These are phyloP conservation scores for Varroa destructor DNA, from an alignment of 1,140 invertebrate species.

Conservation along the genomic window DNA sequence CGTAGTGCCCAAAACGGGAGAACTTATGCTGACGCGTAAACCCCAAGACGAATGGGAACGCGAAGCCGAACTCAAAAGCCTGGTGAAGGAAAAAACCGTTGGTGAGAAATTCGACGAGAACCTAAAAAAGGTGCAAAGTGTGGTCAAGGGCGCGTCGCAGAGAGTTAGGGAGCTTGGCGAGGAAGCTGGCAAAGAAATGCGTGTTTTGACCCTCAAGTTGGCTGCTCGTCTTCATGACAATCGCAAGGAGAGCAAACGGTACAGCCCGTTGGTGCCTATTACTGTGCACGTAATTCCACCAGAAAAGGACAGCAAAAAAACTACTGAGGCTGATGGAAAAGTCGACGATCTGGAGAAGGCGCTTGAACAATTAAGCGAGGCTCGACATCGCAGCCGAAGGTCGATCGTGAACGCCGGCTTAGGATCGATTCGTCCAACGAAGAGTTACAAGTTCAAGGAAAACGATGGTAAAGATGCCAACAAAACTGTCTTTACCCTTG, in stretches of 20 bases:
- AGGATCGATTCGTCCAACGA: constrained; percentile 79
- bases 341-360: neutral
- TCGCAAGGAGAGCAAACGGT: neutral
- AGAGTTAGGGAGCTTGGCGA: neutral
- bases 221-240: constrained; percentile 30
- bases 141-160: neutral
- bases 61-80: constrained; percentile 66
- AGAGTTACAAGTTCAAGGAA: constrained; percentile 78
- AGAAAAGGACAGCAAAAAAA: neutral
- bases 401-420: constrained; percentile 46
- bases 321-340: neutral
- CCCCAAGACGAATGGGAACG: constrained; percentile 37
- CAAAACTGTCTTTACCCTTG: constrained; percentile 70
- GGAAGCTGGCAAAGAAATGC: constrained; percentile 20
- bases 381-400: constrained; percentile 37
- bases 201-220: constrained; percentile 19
- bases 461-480: constrained; percentile 74
- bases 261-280: constrained; percentile 13
- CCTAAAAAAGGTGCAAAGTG: neutral
- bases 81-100: constrained; percentile 49
- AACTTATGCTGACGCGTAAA: constrained; percentile 58
- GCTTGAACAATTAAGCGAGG: constrained; percentile 25
- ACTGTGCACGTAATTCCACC: constrained; percentile 20
- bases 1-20: constrained; percentile 78
- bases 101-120: constrained; percentile 29